phyloP scores from a whole-genome alignment of 2,888 invertebrate species.

The Andrena praecox region DNA sequence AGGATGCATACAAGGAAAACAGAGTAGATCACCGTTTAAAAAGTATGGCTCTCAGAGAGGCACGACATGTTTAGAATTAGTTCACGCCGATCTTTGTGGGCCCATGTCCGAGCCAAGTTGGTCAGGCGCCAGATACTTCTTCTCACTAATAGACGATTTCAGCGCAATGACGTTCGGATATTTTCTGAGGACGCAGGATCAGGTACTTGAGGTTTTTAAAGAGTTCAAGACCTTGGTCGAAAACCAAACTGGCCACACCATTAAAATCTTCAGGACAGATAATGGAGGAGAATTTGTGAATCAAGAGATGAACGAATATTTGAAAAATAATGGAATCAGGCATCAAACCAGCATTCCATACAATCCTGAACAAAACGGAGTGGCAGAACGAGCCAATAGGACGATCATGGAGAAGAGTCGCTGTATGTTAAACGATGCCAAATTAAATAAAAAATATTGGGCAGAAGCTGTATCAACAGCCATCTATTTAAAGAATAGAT shows the following conservation, averaged over 20 bases:
- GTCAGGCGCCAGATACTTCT: neutral
- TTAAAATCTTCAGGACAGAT: neutral
- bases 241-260: neutral
- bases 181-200: neutral
- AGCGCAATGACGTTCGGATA: neutral
- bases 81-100: conserved; percentile 1
- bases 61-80: neutral
- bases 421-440: neutral
- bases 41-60: neutral
- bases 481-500: neutral
- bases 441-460: neutral
- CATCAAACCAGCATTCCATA: neutral
- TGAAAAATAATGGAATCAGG: neutral
- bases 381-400: neutral
- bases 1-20: neutral
- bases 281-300: neutral
- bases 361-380: neutral
- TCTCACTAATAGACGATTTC: neutral
- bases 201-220: neutral
- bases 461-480: neutral
- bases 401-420: neutral
- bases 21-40: neutral
- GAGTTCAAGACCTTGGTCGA: neutral
- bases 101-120: neutral
- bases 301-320: neutral